phyloP scores from a whole-genome alignment of 2,888 invertebrate genomes.

The Nezara viridula region DNA sequence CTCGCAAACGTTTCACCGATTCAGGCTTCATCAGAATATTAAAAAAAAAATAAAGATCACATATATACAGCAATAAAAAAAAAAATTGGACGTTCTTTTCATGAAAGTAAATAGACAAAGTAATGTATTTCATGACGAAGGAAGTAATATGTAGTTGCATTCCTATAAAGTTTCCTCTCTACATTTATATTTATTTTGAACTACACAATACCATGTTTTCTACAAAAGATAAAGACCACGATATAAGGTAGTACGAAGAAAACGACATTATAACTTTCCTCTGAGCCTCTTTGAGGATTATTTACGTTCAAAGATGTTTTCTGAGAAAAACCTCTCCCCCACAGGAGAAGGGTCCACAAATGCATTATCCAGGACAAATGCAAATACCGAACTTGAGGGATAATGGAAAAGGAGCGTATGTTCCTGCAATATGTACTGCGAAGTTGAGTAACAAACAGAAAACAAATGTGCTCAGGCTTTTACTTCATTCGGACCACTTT shows the following conservation, averaged over 20 bases:
- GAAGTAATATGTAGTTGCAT: background rate
- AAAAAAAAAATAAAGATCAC: too few species aligned
- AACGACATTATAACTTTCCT: conserved; percentile 39
- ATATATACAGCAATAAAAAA: too few species aligned
- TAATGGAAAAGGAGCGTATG: conserved; percentile 30
- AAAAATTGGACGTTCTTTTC: too few species aligned
- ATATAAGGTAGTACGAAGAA: background rate
- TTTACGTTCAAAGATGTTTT: conserved; percentile 28
- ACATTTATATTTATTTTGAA: background rate
- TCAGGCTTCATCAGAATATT: too few species aligned
- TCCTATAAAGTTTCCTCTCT: background rate
- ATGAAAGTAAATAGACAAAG: too few species aligned
- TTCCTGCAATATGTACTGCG: background rate
- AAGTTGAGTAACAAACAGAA: conserved; percentile 49
- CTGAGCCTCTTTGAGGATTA: conserved; percentile 24
- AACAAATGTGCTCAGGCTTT: conserved; percentile 44
- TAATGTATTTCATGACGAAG: too few species aligned
- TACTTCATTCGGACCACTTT: background rate
- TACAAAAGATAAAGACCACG: background rate
- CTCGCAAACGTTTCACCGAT: too few species aligned
- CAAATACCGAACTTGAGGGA: conserved; percentile 4
- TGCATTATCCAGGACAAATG: conserved; percentile 27
- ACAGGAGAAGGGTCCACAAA: background rate
- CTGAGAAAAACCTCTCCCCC: background rate
- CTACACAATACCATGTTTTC: background rate